Evolutionary conservation across 1,140 invertebrate genomes (phyloP).

Genomic region (Drosophila seguyi): DNA sequence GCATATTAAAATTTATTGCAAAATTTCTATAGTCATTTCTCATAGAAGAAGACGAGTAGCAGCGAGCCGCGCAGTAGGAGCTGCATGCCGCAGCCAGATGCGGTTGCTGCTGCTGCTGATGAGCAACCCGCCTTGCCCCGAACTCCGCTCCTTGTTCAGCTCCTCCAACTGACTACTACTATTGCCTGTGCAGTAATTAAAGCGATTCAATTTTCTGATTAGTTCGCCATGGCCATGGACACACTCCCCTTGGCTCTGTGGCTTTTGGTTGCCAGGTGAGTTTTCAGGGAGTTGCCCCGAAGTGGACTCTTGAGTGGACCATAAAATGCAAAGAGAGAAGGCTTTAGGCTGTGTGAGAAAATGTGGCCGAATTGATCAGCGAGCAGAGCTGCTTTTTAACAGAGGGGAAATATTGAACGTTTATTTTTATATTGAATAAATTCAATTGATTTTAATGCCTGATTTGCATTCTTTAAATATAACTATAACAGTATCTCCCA

Average conservation of each 20-base stretch:
- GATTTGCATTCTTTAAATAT: neutral
- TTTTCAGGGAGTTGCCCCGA: conserved; percentile 41
- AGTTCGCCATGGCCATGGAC: conserved; percentile 81
- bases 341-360: conserved; percentile 60
- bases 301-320: conserved; percentile 33
- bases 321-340: conserved; percentile 79
- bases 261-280: conserved; percentile 44
- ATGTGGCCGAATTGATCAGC: conserved; percentile 20
- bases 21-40: conserved; percentile 81
- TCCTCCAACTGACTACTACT: conserved; percentile 49
- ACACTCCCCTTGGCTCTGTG: conserved; percentile 23
- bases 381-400: conserved; percentile 6
- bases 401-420: conserved; percentile 17
- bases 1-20: conserved; percentile 84
- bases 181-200: conserved; percentile 84
- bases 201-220: conserved; percentile 84
- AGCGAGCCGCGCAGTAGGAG: conserved; percentile 9
- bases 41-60: conserved; percentile 78
- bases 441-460: conserved; percentile 11
- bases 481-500: neutral
- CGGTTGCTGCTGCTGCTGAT: conserved; percentile 34
- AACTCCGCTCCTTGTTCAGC: conserved; percentile 15
- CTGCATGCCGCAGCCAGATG: conserved; percentile 19
- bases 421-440: conserved; percentile 6
- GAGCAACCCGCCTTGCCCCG: conserved; percentile 30